These are phyloP conservation scores for Trissolcus brochymenae DNA, from an alignment of 2,888 invertebrate species.

Conservation along the genomic window DNA sequence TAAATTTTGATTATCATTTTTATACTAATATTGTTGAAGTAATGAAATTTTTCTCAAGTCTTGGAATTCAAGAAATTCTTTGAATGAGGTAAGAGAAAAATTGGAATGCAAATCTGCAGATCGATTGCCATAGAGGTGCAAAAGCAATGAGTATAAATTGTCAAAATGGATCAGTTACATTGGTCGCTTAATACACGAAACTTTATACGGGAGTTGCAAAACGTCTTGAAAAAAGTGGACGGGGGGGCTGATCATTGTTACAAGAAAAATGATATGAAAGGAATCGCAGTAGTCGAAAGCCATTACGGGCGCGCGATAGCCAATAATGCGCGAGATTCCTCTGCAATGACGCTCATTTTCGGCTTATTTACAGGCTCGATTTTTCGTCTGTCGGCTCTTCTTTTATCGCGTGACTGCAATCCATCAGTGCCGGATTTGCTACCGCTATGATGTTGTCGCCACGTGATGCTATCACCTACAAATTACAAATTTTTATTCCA, in stretches of 20 bases:
- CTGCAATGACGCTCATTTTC: slow-evolving; percentile 21
- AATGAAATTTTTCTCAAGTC: too few relatives aligned
- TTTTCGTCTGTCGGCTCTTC: slow-evolving; percentile 74
- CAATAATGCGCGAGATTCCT: slow-evolving; percentile 18
- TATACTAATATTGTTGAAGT: too few relatives aligned
- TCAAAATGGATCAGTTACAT: slow-evolving; percentile 2
- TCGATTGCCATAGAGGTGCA: too few relatives aligned
- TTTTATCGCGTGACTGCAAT: slow-evolving; percentile 73
- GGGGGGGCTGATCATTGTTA: slow-evolving; percentile 2
- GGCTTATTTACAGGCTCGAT: slow-evolving; percentile 69
- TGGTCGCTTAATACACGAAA: background rate
- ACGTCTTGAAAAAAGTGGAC: slow-evolving; percentile 9
- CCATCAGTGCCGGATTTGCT: slow-evolving; percentile 87
- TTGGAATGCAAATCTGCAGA: too few relatives aligned
- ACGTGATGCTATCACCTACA: slow-evolving; percentile 87
- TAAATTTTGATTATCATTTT: too few relatives aligned
- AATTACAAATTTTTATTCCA: slow-evolving; percentile 7
- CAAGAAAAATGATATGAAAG: slow-evolving; percentile 26
- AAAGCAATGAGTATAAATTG: slow-evolving; percentile 4
- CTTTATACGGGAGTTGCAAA: slow-evolving; percentile 8
- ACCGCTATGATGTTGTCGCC: slow-evolving; percentile 93
- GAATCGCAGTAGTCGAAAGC: slow-evolving; percentile 28
- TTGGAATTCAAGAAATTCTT: too few relatives aligned
- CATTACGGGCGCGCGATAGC: slow-evolving; percentile 29
- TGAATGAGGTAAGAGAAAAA: too few relatives aligned